Conservation (phyloP, 35 echinoderm and acorn worm species). For the Ptychodera flava region DNA sequence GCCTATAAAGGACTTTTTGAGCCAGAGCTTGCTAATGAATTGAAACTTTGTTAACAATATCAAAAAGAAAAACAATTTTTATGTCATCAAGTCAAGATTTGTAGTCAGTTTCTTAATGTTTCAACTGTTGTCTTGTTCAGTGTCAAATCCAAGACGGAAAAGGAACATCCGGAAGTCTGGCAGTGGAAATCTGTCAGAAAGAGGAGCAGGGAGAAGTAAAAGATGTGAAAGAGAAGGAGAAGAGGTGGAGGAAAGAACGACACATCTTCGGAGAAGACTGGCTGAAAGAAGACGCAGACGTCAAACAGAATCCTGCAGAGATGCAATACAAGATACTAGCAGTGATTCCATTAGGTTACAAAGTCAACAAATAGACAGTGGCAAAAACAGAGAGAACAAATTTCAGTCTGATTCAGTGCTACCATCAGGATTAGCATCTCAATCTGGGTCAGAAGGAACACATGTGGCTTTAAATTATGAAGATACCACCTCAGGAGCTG, state of each 20-base stretch:
- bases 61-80: too few relatives aligned
- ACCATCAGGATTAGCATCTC: conserved; percentile 18
- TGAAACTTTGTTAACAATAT: too few relatives aligned
- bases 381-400: background rate
- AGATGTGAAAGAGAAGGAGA: background rate
- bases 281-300: background rate
- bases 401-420: background rate
- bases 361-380: background rate
- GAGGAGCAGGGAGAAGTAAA: background rate
- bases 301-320: background rate
- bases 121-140: too few relatives aligned
- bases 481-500: conserved; percentile 79
- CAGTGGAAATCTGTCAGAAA: background rate
- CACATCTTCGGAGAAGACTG: background rate
- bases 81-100: too few relatives aligned
- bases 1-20: too few relatives aligned
- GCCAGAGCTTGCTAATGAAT: too few relatives aligned
- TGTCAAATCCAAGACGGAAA: background rate
- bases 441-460: conserved; percentile 32
- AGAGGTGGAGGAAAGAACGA: background rate
- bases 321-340: background rate
- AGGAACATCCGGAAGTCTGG: background rate
- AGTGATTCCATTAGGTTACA: background rate
- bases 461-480: conserved; percentile 83
- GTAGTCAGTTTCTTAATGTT: too few relatives aligned